Conservation (phyloP, 2,888 invertebrate genomes). For the Hirtodrosophila alboralis region DNA sequence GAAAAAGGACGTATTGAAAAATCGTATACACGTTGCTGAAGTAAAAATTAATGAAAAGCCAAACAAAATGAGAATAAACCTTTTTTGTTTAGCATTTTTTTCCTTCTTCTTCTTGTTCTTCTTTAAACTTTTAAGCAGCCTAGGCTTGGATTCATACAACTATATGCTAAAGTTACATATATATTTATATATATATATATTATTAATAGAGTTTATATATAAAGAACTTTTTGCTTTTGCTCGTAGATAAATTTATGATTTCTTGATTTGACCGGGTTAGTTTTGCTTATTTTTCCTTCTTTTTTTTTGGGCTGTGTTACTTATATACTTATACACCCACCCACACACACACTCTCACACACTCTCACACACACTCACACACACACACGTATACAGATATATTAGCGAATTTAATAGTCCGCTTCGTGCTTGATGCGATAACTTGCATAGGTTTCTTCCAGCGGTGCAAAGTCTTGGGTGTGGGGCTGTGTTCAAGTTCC, state of each 20-base stretch:
- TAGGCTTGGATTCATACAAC: slow-evolving; percentile 62
- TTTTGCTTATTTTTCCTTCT: slow-evolving; percentile 4
- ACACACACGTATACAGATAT: slow-evolving; percentile 10
- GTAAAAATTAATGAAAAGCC: slow-evolving; percentile 55
- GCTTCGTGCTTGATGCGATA: slow-evolving; percentile 82
- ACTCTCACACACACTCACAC: slow-evolving; percentile 7
- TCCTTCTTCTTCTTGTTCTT: slow-evolving; percentile 17
- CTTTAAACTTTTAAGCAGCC: slow-evolving; percentile 56
- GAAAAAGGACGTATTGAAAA: slow-evolving; percentile 77
- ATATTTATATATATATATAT: too few species aligned
- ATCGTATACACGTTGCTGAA: slow-evolving; percentile 75
- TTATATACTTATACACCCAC: slow-evolving; percentile 10
- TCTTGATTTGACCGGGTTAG: slow-evolving; percentile 30
- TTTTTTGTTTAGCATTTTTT: slow-evolving; percentile 33
- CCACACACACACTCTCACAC: slow-evolving; percentile 10
- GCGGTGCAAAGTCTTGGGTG: slow-evolving; percentile 79
- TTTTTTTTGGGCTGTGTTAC: slow-evolving; percentile 7
- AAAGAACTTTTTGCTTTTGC: slow-evolving; percentile 37
- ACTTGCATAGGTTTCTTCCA: slow-evolving; percentile 82
- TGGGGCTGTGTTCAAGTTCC: slow-evolving; percentile 70
- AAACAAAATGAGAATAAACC: slow-evolving; percentile 47
- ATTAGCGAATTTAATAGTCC: slow-evolving; percentile 72
- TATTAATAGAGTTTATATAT: slow-evolving; percentile 43
- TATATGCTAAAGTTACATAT: slow-evolving; percentile 50
- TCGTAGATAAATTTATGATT: slow-evolving; percentile 19